Evolutionary conservation across 2,113 vertebrate genomes (phyloP), one percentile per base, ranked within the genome.

Genomic region (Neoarius graeffei): DNA sequence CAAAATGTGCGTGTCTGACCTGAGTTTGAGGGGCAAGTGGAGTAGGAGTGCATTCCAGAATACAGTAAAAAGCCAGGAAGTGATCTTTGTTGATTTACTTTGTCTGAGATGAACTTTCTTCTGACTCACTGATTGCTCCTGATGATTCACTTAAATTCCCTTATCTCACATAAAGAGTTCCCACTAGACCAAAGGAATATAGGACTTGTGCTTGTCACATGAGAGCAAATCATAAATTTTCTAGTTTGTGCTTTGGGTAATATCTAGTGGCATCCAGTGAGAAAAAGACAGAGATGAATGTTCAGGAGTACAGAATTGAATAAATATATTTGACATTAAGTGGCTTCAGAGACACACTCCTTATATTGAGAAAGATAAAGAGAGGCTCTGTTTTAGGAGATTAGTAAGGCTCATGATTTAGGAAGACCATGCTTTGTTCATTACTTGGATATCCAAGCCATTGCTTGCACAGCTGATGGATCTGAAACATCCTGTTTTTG

Each of bases 41-140:
- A 67, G 85, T 79, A 67, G 85, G 85, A 80, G 85, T 86, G 76
- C 74, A 86, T 86, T 80, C 85, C 85, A 54, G 42, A 79, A 56
- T 60, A 27, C 57, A 54, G 73, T 27, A 23, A 85, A 62, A 59
- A 60, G 56, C 50, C 42, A 79, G 85, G 35, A 79, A 35, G 60
- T 59, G 20, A 67, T 64, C 48, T 56, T 66, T 80, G 73, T 86
- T 30, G 57, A 62, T 77, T 86, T 54, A 52, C 48, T 79, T 30
- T 27, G 48, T 25, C 71, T 79, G 56, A 42, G 25, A 42, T n/a
- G 0, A 11, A 52, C 59, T 19, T 54, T 79, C 25, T 64, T 50
- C 57, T 64, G 85, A 79, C 42, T 64, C 42, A 11, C 6, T 60
- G 27, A 5, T 13, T 60, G 54, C n/a, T 59, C 57, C 9, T 23